Conservation (phyloP, 1,140 invertebrate genomes). For the Tyrophagus putrescentiae region DNA sequence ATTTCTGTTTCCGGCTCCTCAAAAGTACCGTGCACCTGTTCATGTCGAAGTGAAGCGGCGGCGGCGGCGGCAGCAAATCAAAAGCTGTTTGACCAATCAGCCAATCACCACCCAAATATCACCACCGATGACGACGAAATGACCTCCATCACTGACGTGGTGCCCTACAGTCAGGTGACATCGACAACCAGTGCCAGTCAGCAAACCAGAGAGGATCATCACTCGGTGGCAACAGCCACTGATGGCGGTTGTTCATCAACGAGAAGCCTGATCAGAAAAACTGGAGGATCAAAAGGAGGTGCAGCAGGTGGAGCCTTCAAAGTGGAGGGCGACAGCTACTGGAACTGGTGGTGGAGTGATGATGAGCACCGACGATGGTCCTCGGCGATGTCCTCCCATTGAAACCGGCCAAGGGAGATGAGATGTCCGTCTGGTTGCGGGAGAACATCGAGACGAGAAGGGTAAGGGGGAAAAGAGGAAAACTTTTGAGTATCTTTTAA, state of each 20-base stretch:
- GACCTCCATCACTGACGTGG: background rate
- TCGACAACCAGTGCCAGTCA: background rate
- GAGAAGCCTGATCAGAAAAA: too few relatives aligned
- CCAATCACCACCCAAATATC: too few relatives aligned
- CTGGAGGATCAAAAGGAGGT: too few relatives aligned
- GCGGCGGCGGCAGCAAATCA: too few relatives aligned
- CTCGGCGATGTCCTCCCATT: conserved; percentile 7
- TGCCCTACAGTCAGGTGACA: conserved; percentile 1
- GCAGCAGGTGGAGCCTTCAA: too few relatives aligned
- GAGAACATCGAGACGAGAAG: conserved; percentile 14
- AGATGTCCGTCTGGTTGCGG: conserved; percentile 13
- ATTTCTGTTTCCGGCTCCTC: too few relatives aligned
- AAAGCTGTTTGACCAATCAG: too few relatives aligned
- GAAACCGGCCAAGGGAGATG: conserved; percentile 2
- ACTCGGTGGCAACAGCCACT: background rate
- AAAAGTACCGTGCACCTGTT: background rate
- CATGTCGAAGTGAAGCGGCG: background rate
- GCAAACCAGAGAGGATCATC: background rate
- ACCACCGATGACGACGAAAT: background rate
- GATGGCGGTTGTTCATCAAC: too few relatives aligned
- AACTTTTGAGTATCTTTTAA: background rate
- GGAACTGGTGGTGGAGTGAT: too few relatives aligned
- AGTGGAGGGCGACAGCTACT: too few relatives aligned
- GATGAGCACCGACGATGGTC: conserved; percentile 8
- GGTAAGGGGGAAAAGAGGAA: background rate